Percentiles rank a stretch among this genome's conserved stretches.
Evolutionary conservation across 2,113 vertebrate genomes (phyloP).

Genomic region (Astur gentilis): DNA sequence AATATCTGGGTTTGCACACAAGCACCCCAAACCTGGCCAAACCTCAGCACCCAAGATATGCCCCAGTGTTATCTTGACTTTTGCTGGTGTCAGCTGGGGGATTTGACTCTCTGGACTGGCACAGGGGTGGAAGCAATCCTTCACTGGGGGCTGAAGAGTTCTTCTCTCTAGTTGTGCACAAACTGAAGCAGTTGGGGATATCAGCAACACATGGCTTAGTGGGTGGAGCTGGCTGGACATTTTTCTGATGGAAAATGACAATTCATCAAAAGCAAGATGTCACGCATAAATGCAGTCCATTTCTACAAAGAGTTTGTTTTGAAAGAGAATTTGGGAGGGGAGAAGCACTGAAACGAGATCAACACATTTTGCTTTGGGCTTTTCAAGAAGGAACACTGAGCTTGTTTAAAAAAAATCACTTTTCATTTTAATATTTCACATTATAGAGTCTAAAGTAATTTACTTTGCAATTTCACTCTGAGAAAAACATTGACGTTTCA

Average conservation of each 20-base stretch:
- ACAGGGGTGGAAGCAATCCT: neutral
- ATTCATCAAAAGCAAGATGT: neutral
- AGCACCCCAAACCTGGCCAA: neutral
- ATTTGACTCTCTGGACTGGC: too few species aligned
- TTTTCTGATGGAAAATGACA: neutral
- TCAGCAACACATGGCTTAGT: neutral
- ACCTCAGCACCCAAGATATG: neutral
- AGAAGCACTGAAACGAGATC: neutral
- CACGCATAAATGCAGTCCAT: rapidly evolving
- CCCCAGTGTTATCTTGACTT: neutral
- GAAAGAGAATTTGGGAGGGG: neutral
- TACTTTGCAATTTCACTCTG: constrained; percentile 4
- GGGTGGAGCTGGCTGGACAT: neutral
- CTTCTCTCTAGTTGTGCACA: too few species aligned
- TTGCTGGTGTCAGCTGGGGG: rapidly evolving
- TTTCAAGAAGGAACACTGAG: neutral
- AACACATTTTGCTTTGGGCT: constrained; percentile 25
- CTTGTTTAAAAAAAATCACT: neutral
- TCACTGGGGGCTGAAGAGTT: neutral
- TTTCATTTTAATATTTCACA: constrained; percentile 21
- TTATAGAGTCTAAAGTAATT: neutral
- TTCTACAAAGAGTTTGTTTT: neutral
- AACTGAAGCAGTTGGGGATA: neutral
- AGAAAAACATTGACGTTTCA: neutral
- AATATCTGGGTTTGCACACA: neutral